Evolutionary conservation across 2,888 invertebrate genomes (phyloP).

Genomic region (Pheosia tremula): DNA sequence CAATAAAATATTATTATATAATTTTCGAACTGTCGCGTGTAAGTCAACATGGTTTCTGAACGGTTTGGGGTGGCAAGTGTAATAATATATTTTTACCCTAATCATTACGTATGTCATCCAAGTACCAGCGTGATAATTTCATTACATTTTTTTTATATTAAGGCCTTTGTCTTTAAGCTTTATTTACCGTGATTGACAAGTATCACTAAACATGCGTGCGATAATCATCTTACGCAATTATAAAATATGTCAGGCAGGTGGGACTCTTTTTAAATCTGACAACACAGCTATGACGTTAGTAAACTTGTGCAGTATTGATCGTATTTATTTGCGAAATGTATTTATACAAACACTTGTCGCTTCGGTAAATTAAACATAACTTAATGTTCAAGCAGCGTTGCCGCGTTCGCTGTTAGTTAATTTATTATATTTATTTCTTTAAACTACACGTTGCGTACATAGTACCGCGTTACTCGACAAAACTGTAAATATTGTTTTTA

Average conservation of each 20-base stretch:
- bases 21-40: too few species aligned
- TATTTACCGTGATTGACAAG: too few species aligned
- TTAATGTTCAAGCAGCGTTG: constrained; percentile 33
- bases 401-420: constrained; percentile 3
- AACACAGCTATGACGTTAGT: constrained; percentile 62
- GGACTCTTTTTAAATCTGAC: constrained; percentile 24
- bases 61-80: constrained; percentile 2
- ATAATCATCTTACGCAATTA: too few species aligned
- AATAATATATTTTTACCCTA: background rate
- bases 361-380: constrained; percentile 34
- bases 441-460: background rate
- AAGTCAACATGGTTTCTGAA: constrained; percentile 14
- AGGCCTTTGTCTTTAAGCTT: too few species aligned
- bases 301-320: constrained; percentile 57
- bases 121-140: too few species aligned
- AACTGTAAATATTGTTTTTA: constrained; percentile 14
- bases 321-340: constrained; percentile 50
- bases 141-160: too few species aligned
- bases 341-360: constrained; percentile 61
- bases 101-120: too few species aligned
- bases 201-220: too few species aligned
- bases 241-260: background rate
- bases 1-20: too few species aligned
- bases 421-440: background rate
- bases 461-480: constrained; percentile 6